Evolutionary conservation across 2,888 invertebrate genomes (phyloP), one percentile per base, ranked within the genome.

Genomic region (Rugalucina vietnamica): DNA sequence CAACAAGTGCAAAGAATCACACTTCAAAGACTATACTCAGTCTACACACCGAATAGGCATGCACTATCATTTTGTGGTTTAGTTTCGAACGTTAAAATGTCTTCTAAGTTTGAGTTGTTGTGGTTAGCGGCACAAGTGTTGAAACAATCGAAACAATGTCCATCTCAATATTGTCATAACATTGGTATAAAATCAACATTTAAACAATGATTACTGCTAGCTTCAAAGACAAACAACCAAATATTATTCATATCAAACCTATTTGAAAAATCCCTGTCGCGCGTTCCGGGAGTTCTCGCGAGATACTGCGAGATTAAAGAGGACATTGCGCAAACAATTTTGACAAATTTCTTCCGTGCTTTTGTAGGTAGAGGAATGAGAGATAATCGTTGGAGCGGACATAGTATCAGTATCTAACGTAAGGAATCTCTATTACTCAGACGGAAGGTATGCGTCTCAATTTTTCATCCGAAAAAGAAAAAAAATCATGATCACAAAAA

Each of bases 191-290:
- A 34, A 24, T 65, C 34, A 65, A 34, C 65, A 29, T 65, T 65
- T 65, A 34, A 34, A 65, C 65, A 65, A 65, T 65, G 65, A 65
- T 65, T 65, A 65, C 65, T 8, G 21, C 34, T 10, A 65, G 34
- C 24, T 65, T 81, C 81, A 81, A 74, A 75, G 75, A 57, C 79
- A 84, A 87, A 85, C 84, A 82, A 81, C 76, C 78, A 73, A 80
- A 82, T 87, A 79, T 76, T 84, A 82, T 78, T 76, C 57, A 72
- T 76, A 84, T 87, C 82, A 87, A 85, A 82, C 60, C n/a, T 39
- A 57, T 37, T 72, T 72, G 27, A 65, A 82, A n/a, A 85, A 80
- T 81, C 78, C 81, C 69, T 43, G 73, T 71, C 84, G 84, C 60
- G 84, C 79, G 83, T 69, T 49, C 27, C 36, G 49, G 69, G 73